Conservation (phyloP, 1,140 invertebrate genomes). For the Temnothorax longispinosus region DNA sequence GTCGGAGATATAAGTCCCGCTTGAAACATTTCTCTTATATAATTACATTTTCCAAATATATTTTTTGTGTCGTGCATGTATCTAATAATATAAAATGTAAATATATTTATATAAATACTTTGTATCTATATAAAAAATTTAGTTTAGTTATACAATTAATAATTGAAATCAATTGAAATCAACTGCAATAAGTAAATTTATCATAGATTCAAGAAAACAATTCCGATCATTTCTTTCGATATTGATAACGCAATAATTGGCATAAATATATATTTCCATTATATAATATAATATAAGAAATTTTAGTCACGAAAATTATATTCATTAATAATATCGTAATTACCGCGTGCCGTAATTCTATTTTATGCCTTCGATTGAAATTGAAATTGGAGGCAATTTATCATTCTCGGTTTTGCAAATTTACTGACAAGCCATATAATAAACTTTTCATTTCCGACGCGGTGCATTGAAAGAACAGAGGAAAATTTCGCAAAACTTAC, state of each 20-base stretch:
- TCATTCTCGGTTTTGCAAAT: slow-evolving; percentile 3
- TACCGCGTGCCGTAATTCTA: too few relatives aligned
- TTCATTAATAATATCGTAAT: neutral
- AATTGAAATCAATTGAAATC: neutral
- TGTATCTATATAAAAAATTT: neutral
- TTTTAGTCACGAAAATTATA: neutral
- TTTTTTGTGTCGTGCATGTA: neutral
- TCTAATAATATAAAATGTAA: neutral
- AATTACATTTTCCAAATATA: neutral
- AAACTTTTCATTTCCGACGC: slow-evolving; percentile 21
- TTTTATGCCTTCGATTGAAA: neutral
- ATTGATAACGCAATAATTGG: neutral
- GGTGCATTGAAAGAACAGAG: neutral
- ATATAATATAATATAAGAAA: neutral
- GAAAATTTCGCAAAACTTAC: neutral
- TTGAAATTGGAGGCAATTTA: neutral
- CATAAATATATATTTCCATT: neutral
- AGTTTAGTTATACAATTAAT: neutral
- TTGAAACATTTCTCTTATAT: neutral
- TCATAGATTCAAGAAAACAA: neutral
- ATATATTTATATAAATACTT: neutral
- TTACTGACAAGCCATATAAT: slow-evolving; percentile 19
- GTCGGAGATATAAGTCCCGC: neutral
- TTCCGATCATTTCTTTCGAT: neutral
- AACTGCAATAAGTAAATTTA: neutral